Evolutionary conservation across 2,113 vertebrate species (phyloP).

Genomic region (Smithornis capensis): DNA sequence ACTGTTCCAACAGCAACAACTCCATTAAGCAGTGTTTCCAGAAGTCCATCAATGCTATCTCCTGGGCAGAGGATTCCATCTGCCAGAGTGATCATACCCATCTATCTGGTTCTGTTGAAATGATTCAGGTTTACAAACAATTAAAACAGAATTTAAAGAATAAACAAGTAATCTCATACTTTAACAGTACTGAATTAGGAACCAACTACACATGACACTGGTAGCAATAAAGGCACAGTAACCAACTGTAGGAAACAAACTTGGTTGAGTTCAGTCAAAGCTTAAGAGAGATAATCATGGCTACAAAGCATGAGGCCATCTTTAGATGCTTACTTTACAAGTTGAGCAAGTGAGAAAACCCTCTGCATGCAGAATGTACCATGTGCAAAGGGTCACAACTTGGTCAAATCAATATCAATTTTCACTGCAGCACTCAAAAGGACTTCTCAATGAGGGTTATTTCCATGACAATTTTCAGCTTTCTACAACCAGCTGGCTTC

Average conservation of each 20-base stretch:
- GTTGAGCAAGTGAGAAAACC: neutral
- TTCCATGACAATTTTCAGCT: conserved; percentile 12
- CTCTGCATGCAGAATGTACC: neutral
- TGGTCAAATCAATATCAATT: conserved; percentile 42
- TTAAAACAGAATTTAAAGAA: neutral
- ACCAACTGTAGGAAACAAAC: neutral
- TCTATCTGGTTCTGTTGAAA: neutral
- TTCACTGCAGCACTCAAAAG: neutral
- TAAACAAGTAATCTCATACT: neutral
- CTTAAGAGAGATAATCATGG: neutral
- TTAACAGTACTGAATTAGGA: neutral
- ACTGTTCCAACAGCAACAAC: neutral
- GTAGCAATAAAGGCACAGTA: neutral
- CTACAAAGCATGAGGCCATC: accelerated
- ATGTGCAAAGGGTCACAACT: neutral
- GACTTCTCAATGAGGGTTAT: neutral
- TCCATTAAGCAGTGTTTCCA: neutral
- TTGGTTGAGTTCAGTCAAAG: neutral
- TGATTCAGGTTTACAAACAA: neutral
- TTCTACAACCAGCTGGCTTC: neutral
- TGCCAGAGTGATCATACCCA: neutral
- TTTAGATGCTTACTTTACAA: neutral
- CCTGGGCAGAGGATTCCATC: neutral
- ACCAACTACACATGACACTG: neutral
- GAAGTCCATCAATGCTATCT: neutral